Evolutionary conservation across 23 tunicate species (phyloP), one percentile per base, ranked within the genome.

Genomic region (Trididemnum miniatum): DNA sequence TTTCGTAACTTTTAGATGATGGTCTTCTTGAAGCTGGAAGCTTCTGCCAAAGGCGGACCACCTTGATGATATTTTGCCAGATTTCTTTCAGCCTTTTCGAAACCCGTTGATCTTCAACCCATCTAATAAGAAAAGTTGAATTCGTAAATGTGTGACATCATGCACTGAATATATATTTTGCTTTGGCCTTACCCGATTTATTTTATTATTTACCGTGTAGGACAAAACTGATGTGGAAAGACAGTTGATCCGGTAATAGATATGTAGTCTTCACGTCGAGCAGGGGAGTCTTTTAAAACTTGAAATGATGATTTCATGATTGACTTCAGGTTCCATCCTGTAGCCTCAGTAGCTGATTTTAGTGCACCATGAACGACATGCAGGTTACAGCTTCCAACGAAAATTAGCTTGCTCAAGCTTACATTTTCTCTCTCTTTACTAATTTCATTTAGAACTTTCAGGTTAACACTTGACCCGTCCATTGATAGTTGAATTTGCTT

Each of bases 1-100:
- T 44, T 44, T 44, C 54, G 54, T 44, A 44, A 44, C 54, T 44
- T 44, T 44, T 44, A 44, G 54, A 44, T 44, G 54, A 44, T 44
- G 54, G 54, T 44, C 54, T 44, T 44, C 54, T 44, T 44, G 54
- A 44, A 44, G 54, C 54, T 44, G 54, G 54, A 44, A 44, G 54
- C 54, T 44, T 44, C 54, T 44, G 54, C 54, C 54, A 44, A 44
- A 44, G 15, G 54, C 54, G 54, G 9, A 44, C 54, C 54, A 44
- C 54, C 54, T 44, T 44, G 54, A 44, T 44, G 54, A 44, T 44
- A 44, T 44, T 44, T 44, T 9, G 54, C 54, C 54, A 44, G 54
- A 44, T 44, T 44, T 44, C 54, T 44, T 44, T 44, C 54, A 44
- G 54, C 54, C 54, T 44, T 44, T 44, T 44, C 54, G 54, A 44